Percentiles rank a stretch among this genome's conserved stretches.
phyloP scores from a whole-genome alignment of 2,888 invertebrate species.

The Lydus trimaculatus region DNA sequence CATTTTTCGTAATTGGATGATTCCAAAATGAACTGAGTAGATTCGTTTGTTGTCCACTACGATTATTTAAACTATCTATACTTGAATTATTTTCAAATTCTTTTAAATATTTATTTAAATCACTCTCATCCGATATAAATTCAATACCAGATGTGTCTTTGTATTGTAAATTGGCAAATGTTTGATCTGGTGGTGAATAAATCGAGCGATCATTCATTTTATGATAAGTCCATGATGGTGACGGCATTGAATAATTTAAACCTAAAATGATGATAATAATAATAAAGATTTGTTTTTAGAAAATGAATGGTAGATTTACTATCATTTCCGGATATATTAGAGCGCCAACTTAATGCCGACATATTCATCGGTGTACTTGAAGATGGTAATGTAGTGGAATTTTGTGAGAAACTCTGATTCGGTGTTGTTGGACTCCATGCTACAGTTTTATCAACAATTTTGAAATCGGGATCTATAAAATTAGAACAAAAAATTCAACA shows the following conservation, averaged over 20 bases:
- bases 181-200: conserved; percentile 23
- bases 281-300: neutral
- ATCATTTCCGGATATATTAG: conserved; percentile 46
- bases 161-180: conserved; percentile 47
- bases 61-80: conserved; percentile 45
- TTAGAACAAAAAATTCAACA: neutral
- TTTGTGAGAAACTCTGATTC: conserved; percentile 4
- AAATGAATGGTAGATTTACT: conserved; percentile 41
- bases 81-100: conserved; percentile 55
- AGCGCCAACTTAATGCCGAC: conserved; percentile 57
- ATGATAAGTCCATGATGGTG: conserved; percentile 58
- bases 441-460: conserved; percentile 30
- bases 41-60: conserved; percentile 60
- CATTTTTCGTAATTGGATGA: conserved; percentile 62
- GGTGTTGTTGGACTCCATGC: neutral
- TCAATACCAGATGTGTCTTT: conserved; percentile 51
- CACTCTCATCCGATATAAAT: conserved; percentile 62
- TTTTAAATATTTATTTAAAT: conserved; percentile 61
- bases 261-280: conserved; percentile 29
- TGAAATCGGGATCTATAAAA: conserved; percentile 47
- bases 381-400: conserved; percentile 18
- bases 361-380: conserved; percentile 54
- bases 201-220: conserved; percentile 40
- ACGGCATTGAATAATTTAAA: conserved; percentile 47
- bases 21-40: conserved; percentile 65